Conservation (phyloP, 1,140 invertebrate genomes). For the Gryllus bimaculatus region DNA sequence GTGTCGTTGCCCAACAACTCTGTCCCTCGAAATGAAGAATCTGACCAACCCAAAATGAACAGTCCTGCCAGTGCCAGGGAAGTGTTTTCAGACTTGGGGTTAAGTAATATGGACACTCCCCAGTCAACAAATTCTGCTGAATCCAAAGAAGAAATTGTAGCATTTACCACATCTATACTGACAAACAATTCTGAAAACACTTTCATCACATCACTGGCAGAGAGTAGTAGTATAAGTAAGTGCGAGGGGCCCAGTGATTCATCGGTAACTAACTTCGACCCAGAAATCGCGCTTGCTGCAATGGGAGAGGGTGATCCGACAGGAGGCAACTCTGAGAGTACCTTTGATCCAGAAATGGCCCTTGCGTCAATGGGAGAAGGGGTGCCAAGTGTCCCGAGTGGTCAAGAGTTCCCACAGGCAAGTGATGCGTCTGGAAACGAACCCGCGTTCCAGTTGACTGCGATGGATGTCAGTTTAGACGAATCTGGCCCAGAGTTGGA, state of each 20-base stretch:
- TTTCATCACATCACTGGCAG: neutral
- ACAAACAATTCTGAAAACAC: neutral
- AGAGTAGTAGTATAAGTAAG: neutral
- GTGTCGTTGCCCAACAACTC: too few relatives aligned
- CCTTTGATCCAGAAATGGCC: constrained; percentile 15
- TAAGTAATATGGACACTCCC: neutral
- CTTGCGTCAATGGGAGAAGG: constrained; percentile 9
- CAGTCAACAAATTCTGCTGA: neutral
- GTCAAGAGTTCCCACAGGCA: neutral
- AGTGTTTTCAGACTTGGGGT: neutral
- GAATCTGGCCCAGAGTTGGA: constrained; percentile 19
- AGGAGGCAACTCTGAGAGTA: neutral
- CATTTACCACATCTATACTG: neutral
- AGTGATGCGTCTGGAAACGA: neutral
- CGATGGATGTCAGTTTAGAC: constrained; percentile 21
- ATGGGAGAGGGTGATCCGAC: constrained; percentile 15
- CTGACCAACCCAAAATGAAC: neutral
- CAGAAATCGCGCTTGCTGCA: constrained; percentile 18
- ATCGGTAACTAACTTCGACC: constrained; percentile 6
- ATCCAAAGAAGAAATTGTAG: neutral
- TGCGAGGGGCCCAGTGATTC: neutral
- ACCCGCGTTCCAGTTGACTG: constrained; percentile 8
- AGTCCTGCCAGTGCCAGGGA: neutral
- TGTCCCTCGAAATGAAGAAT: neutral
- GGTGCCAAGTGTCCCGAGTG: neutral